A percentile compares a stretch with the other conserved stretches of the same genome.
These are phyloP conservation scores for Tortricodes alternella DNA, from an alignment of 2,888 invertebrate genomes.

Conservation along the genomic window DNA sequence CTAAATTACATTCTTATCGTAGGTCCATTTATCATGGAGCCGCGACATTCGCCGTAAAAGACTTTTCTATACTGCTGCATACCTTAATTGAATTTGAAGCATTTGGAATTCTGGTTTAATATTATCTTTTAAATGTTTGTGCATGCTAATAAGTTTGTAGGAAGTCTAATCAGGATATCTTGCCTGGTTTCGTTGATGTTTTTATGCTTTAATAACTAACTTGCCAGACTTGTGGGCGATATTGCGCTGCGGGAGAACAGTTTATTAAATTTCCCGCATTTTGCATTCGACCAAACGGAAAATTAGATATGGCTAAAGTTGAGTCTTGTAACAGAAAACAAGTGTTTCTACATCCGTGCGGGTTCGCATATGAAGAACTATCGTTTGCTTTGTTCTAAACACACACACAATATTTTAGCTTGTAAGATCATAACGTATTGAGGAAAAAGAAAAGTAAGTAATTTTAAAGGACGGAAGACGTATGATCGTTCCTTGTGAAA, in stretches of 20 bases:
- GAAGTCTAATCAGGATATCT: slow-evolving; percentile 14
- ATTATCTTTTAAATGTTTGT: not conserved
- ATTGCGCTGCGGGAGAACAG: slow-evolving; percentile 48
- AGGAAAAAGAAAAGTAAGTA: too few relatives aligned
- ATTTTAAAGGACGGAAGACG: too few relatives aligned
- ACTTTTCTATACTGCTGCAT: slow-evolving; percentile 31
- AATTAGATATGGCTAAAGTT: slow-evolving; percentile 37
- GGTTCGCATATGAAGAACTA: too few relatives aligned
- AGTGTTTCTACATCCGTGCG: too few relatives aligned
- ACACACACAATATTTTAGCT: too few relatives aligned
- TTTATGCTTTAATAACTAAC: slow-evolving; percentile 43
- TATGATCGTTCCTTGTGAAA: too few relatives aligned
- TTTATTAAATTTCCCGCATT: slow-evolving; percentile 53
- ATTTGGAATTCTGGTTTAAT: too few relatives aligned
- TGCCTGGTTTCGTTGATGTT: slow-evolving; percentile 16
- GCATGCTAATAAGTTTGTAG: not conserved
- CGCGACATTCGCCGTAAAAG: slow-evolving; percentile 44
- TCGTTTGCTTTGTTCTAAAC: too few relatives aligned
- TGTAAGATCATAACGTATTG: too few relatives aligned
- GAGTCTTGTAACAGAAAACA: not conserved
- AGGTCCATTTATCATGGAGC: slow-evolving; percentile 44
- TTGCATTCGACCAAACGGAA: slow-evolving; percentile 42
- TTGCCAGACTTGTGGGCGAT: slow-evolving; percentile 48
- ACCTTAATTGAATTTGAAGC: slow-evolving; percentile 40
- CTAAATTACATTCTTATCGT: slow-evolving; percentile 41